Evolutionary conservation across 37 sponge, comb jelly and placozoan genomes (phyloP).

Genomic region (Amphimedon queenslandica): DNA sequence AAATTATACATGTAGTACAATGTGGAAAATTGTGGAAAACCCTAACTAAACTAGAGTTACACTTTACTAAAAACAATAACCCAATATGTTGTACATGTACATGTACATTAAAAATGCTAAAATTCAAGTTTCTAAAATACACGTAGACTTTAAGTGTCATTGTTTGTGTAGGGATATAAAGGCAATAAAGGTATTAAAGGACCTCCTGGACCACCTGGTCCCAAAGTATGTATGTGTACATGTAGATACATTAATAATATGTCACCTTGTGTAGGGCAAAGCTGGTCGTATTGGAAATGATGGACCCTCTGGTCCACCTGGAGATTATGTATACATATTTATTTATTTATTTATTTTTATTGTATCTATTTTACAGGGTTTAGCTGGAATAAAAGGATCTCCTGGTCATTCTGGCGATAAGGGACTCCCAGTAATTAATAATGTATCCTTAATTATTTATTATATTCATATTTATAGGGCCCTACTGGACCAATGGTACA

Average conservation of each 20-base stretch:
- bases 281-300: no score
- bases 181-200: neutral
- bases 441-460: neutral
- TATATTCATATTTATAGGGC: neutral
- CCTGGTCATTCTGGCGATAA: slow-evolving; percentile 2
- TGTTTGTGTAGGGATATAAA: neutral
- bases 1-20: no score
- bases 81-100: no score
- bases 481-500: neutral
- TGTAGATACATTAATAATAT: neutral
- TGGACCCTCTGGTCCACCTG: no score
- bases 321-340: no score
- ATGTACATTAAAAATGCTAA: no score
- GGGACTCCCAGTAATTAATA: slow-evolving; percentile 1
- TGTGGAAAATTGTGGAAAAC: no score
- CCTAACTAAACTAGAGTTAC: no score
- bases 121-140: no score
- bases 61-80: no score
- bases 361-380: slow-evolving; percentile 1
- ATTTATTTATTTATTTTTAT: no score
- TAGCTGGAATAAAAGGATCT: neutral
- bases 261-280: no score
- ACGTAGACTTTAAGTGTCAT: neutral
- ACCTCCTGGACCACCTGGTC: neutral
- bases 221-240: neutral